Evolutionary conservation across 2,113 vertebrate species (phyloP), one percentile per base, ranked within the genome.

Genomic region (Columbina picui): DNA sequence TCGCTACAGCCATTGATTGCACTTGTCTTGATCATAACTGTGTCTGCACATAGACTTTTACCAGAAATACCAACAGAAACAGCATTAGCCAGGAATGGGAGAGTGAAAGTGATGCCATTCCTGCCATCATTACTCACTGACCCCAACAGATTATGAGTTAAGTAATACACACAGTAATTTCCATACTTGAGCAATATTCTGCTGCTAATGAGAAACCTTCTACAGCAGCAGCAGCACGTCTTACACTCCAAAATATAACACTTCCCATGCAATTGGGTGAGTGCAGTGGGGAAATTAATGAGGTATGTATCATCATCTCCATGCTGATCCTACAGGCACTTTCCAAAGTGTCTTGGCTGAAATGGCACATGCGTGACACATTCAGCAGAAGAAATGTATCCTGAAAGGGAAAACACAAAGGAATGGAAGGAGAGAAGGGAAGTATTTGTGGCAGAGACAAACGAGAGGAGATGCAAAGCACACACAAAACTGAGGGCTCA

Each of bases 261-360:
- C 27, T 26, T 77, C 22, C 36, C 25, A 32, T 34, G 18, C 0
- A 1, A 74, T 3, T 3, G 0, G 32, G 30, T 27, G 36, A 94
- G 59, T 2, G 3, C 67, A 8, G 4, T 1, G 50, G 21, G 19
- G 22, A 77, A 73, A 76, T 38, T 25, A 57, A 65, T 27, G 41
- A 53, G 25, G 36, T 25, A 49, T 5, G 2, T 30, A 60, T 78
- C 27, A 71, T 12, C 38, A 45, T 47, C 63, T 68, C 59, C 43
- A 14, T 18, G 45, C 12, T 69, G 59, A 75, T 74, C n/a, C 63
- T 50, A 90, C 12, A 50, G 50, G 29, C 45, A 70, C 43, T 12
- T 85, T 79, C 63, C 61, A 75, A 75, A 56, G 36, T 10, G 16
- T 39, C 34, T 64, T 38, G 23, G 30, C 49, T 85, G 71, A 68